A percentile compares a stretch with the other conserved stretches of the same genome.
These are phyloP conservation scores for Drosophila hydei DNA, from an alignment of 1,140 invertebrate genomes.

Conservation along the genomic window DNA sequence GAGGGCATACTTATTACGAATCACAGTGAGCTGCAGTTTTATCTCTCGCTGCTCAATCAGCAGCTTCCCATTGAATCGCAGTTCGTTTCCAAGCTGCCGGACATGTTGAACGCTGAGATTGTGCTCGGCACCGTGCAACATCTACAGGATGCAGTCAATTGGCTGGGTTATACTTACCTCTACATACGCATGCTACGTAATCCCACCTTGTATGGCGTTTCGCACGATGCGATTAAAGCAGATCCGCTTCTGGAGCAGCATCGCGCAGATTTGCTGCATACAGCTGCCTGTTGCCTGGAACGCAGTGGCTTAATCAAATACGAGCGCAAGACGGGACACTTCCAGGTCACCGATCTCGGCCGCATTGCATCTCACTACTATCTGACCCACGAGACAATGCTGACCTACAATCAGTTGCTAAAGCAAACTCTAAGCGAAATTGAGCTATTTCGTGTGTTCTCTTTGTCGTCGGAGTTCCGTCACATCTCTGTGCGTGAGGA, in stretches of 20 bases:
- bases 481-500: constrained; percentile 98
- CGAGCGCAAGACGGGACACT: constrained; percentile 97
- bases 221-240: constrained; percentile 90
- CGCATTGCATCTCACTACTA: constrained; percentile 99
- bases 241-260: constrained; percentile 95
- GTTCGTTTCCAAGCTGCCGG: constrained; percentile 93
- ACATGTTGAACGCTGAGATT: constrained; percentile 99
- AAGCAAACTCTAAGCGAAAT: constrained; percentile 99
- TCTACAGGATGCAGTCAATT: constrained; percentile 96
- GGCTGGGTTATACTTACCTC: constrained; percentile 98
- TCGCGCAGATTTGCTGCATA: constrained; percentile 98
- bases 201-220: constrained; percentile 95
- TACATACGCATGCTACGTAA: constrained; percentile 95
- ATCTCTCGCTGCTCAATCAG: constrained; percentile 98
- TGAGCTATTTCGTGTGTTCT: constrained; percentile 99
- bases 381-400: constrained; percentile 98
- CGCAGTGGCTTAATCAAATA: constrained; percentile 97
- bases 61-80: constrained; percentile 96
- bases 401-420: constrained; percentile 97
- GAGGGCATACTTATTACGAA: constrained; percentile 99
- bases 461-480: constrained; percentile 96
- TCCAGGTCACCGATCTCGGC: constrained; percentile 96
- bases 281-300: constrained; percentile 96
- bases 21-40: constrained; percentile 99
- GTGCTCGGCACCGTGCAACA: constrained; percentile 98